A percentile compares a stretch with the other conserved stretches of the same genome.
These are phyloP conservation scores for Pseudorhombus dupliciocellatus DNA, from an alignment of 2,113 vertebrate species.

Conservation along the genomic window DNA sequence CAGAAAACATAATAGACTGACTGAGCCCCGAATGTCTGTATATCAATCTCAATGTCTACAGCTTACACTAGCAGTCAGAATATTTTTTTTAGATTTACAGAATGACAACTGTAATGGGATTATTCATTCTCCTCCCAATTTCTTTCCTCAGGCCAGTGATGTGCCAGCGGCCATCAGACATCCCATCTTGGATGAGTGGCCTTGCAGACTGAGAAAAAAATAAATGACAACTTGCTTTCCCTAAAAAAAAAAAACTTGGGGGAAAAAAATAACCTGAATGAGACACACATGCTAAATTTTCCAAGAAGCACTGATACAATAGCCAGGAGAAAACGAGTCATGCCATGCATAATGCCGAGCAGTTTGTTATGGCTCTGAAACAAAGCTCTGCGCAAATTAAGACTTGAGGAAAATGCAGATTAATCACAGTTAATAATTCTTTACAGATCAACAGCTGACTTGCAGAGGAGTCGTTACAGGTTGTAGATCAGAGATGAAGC, in stretches of 20 bases:
- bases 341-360: conserved; percentile 49
- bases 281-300: conserved; percentile 68
- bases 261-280: conserved; percentile 45
- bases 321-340: conserved; percentile 70
- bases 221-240: conserved; percentile 50
- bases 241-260: neutral
- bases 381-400: conserved; percentile 14
- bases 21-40: neutral
- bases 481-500: neutral
- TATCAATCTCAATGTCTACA: conserved; percentile 1
- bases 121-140: conserved; percentile 34
- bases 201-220: conserved; percentile 40
- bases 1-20: neutral
- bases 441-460: neutral
- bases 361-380: conserved; percentile 29
- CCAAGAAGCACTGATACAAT: conserved; percentile 35
- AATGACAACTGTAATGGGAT: conserved; percentile 28
- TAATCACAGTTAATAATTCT: conserved; percentile 21
- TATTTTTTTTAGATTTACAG: conserved; percentile 18
- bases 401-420: conserved; percentile 16
- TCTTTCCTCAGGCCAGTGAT: conserved; percentile 6
- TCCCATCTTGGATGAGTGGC: conserved; percentile 41
- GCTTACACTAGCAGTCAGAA: neutral
- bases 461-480: neutral
- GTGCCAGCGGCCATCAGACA: conserved; percentile 53